Evolutionary conservation across 2,113 vertebrate genomes (phyloP).

Genomic region (Pteronura brasiliensis): DNA sequence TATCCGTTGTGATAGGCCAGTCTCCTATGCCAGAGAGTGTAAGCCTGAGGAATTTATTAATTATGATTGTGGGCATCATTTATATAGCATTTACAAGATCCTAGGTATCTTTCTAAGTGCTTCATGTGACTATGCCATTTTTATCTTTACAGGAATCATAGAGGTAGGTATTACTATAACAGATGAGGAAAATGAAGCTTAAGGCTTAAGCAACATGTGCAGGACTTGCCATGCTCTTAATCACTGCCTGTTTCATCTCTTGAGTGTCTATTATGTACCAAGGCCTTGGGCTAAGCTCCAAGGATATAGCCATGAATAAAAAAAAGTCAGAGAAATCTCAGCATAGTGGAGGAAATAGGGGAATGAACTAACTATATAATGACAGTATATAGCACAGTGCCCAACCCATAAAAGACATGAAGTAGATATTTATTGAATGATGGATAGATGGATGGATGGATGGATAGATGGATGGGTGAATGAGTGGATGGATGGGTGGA

Average conservation of each 20-base stretch:
- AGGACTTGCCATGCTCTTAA: not conserved
- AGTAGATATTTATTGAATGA: not conserved
- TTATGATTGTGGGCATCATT: not conserved
- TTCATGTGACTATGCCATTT: not conserved
- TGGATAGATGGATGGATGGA: too few species aligned
- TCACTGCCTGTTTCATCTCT: not conserved
- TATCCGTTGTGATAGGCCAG: not conserved
- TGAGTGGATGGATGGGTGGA: not conserved
- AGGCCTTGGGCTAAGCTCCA: not conserved
- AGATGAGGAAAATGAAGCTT: not conserved
- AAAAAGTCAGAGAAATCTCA: not conserved
- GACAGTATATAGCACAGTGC: not conserved
- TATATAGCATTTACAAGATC: not conserved
- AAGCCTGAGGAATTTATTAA: not conserved
- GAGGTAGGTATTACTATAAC: not conserved
- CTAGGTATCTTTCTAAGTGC: not conserved
- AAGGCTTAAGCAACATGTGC: not conserved
- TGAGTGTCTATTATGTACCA: not conserved
- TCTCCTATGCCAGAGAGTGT: not conserved
- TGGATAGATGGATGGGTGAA: not conserved
- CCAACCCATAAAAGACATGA: not conserved
- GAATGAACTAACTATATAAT: not conserved
- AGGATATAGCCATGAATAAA: not conserved
- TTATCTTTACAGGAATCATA: not conserved
- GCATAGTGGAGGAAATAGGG: not conserved